Conservation (phyloP, 2,888 invertebrate genomes). For the Yponomeuta cagnagella region DNA sequence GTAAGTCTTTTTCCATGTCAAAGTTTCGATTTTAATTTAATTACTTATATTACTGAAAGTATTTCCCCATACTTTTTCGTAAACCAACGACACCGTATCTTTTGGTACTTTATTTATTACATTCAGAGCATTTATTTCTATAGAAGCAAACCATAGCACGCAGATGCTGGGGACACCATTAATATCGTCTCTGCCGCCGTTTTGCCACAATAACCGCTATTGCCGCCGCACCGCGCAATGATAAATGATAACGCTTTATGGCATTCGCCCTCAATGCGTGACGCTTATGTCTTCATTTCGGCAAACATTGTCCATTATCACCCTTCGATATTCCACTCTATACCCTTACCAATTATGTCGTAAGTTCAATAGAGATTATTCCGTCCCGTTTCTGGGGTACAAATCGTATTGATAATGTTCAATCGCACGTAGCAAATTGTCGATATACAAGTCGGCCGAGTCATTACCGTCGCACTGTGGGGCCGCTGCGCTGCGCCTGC, state of each 20-base stretch:
- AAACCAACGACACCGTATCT: conserved; percentile 1
- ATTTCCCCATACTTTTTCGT: no score
- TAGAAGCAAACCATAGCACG: conserved; percentile 34
- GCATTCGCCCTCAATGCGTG: conserved; percentile 60
- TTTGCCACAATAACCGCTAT: conserved; percentile 65
- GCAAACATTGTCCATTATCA: conserved; percentile 33
- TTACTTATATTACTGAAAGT: no score
- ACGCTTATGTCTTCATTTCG: conserved; percentile 63
- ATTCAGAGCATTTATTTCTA: neutral
- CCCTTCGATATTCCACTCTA: conserved; percentile 26
- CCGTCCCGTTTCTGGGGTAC: conserved; percentile 36
- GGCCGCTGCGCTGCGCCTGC: conserved; percentile 33
- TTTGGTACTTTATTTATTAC: neutral
- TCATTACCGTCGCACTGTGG: conserved; percentile 53
- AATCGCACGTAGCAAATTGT: conserved; percentile 73
- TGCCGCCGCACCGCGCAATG: conserved; percentile 63
- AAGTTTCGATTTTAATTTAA: no score
- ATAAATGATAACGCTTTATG: conserved; percentile 73
- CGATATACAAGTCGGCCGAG: conserved; percentile 56
- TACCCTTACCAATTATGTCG: neutral
- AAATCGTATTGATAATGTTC: conserved; percentile 65
- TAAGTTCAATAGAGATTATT: conserved; percentile 18
- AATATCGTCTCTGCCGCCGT: conserved; percentile 65
- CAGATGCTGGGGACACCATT: conserved; percentile 63
- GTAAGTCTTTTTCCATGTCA: no score